Evolutionary conservation across 1,140 invertebrate species (phyloP).

Genomic region (Copidosoma floridanum): DNA sequence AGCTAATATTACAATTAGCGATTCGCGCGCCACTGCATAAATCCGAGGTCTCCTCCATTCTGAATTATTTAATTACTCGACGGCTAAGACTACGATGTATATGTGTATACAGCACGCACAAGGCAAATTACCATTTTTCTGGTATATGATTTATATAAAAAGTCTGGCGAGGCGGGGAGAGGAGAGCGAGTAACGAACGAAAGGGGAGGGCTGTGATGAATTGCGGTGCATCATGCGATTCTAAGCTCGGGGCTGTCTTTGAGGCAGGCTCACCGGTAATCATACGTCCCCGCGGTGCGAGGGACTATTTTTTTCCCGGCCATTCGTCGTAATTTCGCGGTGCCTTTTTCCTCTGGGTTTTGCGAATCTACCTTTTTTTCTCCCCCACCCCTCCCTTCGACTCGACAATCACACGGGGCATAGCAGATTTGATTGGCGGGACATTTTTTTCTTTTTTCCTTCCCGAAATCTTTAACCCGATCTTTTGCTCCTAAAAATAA

Average conservation of each 20-base stretch:
- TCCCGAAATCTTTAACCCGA: no score
- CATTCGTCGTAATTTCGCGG: neutral
- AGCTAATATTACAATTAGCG: conserved; percentile 2
- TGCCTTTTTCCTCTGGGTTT: no score
- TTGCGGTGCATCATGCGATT: conserved; percentile 16
- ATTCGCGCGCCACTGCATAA: neutral
- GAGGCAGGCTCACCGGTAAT: conserved; percentile 13
- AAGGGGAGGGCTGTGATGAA: conserved; percentile 7
- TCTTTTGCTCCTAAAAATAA: no score
- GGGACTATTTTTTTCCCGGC: neutral
- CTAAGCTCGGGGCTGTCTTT: conserved; percentile 16
- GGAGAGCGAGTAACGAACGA: neutral
- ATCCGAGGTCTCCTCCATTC: neutral
- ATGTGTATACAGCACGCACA: no score
- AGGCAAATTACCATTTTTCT: no score
- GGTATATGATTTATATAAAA: no score
- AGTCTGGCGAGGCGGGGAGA: neutral
- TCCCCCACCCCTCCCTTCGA: no score
- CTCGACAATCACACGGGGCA: no score
- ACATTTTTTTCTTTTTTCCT: no score
- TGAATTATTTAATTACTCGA: conserved; percentile 17
- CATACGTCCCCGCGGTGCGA: neutral
- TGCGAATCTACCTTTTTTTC: no score
- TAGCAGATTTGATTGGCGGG: no score
- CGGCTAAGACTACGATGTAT: no score